Percentiles rank a stretch among this genome's conserved stretches.
phyloP scores from a whole-genome alignment of 2,113 vertebrate species.

The Hylia prasina region DNA sequence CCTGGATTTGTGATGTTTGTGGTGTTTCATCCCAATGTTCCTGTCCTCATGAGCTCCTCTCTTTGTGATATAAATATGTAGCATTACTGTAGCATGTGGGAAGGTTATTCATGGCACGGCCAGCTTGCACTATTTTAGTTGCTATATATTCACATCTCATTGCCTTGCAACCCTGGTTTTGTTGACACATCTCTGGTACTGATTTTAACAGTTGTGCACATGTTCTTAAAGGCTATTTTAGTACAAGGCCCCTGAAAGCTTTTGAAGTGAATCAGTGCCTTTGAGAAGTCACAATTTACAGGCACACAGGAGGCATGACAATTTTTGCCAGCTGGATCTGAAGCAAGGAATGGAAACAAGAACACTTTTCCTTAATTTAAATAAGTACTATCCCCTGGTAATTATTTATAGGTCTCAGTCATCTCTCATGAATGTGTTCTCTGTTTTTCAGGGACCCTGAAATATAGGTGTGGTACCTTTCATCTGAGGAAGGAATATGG shows the following conservation, averaged over 20 bases:
- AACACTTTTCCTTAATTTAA: not conserved
- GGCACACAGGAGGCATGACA: not conserved
- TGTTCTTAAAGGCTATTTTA: not conserved
- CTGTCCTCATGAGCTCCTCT: not conserved
- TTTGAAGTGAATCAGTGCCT: constrained; percentile 1
- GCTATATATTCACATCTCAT: not conserved
- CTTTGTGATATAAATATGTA: not conserved
- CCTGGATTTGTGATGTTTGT: not conserved
- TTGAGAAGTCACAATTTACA: not conserved
- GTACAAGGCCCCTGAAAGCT: not conserved
- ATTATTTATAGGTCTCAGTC: not conserved
- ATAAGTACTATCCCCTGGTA: not conserved
- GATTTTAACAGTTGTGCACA: not conserved
- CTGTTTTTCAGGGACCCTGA: not conserved
- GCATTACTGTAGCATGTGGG: not conserved
- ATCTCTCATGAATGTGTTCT: fast-evolving
- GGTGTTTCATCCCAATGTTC: not conserved
- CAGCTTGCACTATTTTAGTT: not conserved
- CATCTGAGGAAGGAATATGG: not conserved
- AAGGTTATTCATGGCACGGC: not conserved
- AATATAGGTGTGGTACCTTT: not conserved
- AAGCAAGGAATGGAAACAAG: not conserved
- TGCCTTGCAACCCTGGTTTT: not conserved
- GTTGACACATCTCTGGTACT: not conserved
- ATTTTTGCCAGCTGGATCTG: not conserved